Evolutionary conservation across 1,140 invertebrate species (phyloP), one percentile per base, ranked within the genome.

Genomic region (Drosophila punjabiensis): DNA sequence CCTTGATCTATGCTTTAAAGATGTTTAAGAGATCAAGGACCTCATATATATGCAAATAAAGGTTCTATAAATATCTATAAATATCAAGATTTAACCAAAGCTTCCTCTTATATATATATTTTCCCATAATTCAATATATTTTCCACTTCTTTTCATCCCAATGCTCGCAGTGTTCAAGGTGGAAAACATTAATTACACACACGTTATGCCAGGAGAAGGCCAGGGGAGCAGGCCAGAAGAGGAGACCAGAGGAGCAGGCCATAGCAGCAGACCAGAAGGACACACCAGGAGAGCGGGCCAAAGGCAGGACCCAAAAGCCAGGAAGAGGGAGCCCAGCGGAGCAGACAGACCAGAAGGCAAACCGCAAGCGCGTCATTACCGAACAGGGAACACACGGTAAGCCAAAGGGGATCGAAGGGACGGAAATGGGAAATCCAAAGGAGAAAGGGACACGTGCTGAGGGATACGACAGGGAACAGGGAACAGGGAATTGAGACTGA

Each of bases 161-260:
- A 77, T 77, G 48, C 41, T 60, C 24, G 18, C 73, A 55, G 75
- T 78, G 76, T 35, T 30, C 35, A 32, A 71, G 77, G 62, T 59
- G 64, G 56, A 53, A 78, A 80, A 78, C 84, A 87, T 88, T 89
- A 87, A 87, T 87, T 87, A 87, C 84, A 87, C 84, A 83, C 81
- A 76, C 73, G 62, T 59, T 67, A 56, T 53, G 50, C 50, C 53
- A 35, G 41, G 35, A 68, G 63, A 7, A 24, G 55, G 18, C 18
- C 20, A 35, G 16, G 41, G 13, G 45, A 24, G 18, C 14, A 74
- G 32, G 8, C 11, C 39, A 13, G 64, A 18, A 4, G n/a, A 55
- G 37, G 4, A 52, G 24, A 2, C 48, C 48, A n/a, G 28, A 30
- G 0, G 28, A 52, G 16, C 0, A 48, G 8, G 14, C 48, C 48